Percentiles rank a stretch among this genome's conserved stretches.
Evolutionary conservation across 92 coral and sea anemone genomes (phyloP).

Genomic region (Virgularia gustaviana): DNA sequence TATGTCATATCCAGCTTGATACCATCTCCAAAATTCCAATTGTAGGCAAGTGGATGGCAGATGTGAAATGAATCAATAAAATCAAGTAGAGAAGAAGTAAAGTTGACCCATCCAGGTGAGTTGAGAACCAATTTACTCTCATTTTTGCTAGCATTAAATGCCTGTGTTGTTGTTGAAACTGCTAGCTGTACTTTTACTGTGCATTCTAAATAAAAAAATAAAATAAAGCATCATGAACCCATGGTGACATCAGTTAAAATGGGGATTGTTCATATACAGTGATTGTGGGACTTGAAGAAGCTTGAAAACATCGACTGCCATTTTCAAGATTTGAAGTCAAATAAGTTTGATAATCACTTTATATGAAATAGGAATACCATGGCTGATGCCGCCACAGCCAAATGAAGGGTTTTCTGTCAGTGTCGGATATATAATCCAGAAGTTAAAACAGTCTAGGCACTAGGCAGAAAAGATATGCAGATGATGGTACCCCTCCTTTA

Average conservation of each 20-base stretch:
- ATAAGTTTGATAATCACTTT: too few species aligned
- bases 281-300: too few species aligned
- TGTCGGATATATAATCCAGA: not conserved
- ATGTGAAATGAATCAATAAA: not conserved
- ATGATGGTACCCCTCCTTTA: not conserved
- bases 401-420: too few species aligned
- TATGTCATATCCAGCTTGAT: not conserved
- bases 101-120: slow-evolving; percentile 12
- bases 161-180: slow-evolving; percentile 14
- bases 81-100: not conserved
- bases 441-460: not conserved
- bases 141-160: slow-evolving; percentile 10
- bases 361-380: too few species aligned
- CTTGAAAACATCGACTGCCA: too few species aligned
- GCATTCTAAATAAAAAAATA: too few species aligned
- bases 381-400: too few species aligned
- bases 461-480: not conserved
- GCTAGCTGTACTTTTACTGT: not conserved
- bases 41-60: slow-evolving; percentile 18
- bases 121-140: not conserved
- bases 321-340: too few species aligned
- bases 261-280: not conserved
- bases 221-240: too few species aligned
- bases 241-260: too few species aligned
- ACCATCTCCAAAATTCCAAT: slow-evolving; percentile 80